Conservation (phyloP, 2,888 invertebrate genomes). For the Drosophila incognita region DNA sequence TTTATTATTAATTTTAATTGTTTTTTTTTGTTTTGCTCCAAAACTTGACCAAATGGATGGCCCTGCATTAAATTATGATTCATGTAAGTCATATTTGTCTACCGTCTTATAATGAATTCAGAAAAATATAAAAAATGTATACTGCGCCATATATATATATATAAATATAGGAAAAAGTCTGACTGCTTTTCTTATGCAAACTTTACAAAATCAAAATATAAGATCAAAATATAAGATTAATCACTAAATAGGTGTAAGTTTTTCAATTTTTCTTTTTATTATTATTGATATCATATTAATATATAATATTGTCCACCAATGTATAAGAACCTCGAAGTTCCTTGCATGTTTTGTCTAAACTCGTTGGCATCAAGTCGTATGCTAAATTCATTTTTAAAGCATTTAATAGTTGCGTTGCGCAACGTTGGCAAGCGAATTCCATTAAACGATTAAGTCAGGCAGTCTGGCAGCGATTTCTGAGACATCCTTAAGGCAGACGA, state of each 20-base stretch:
- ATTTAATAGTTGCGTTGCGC: conserved; percentile 63
- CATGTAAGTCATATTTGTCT: conserved; percentile 20
- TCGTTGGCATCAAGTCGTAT: conserved; percentile 54
- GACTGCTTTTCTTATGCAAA: not conserved
- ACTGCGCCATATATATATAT: not conserved
- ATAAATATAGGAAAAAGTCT: no score
- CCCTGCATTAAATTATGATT: conserved; percentile 22
- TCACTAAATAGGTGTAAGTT: not conserved
- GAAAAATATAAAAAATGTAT: not conserved
- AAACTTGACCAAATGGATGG: conserved; percentile 13
- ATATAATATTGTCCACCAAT: not conserved
- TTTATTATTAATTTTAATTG: conserved; percentile 23
- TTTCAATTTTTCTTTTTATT: not conserved
- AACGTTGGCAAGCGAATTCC: conserved; percentile 41
- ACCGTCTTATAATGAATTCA: not conserved
- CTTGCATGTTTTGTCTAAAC: conserved; percentile 6
- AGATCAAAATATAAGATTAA: not conserved
- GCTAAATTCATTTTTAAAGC: conserved; percentile 77
- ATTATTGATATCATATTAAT: not conserved
- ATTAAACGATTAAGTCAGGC: conserved; percentile 35
- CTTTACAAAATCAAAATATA: not conserved
- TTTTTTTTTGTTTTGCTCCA: not conserved
- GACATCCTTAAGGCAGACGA: conserved; percentile 57
- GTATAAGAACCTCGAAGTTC: not conserved
- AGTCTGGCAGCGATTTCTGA: conserved; percentile 1